Base-by-base conservation (phyloP, 2,113 vertebrate species). In the Myxocyprinus asiaticus region DNA sequence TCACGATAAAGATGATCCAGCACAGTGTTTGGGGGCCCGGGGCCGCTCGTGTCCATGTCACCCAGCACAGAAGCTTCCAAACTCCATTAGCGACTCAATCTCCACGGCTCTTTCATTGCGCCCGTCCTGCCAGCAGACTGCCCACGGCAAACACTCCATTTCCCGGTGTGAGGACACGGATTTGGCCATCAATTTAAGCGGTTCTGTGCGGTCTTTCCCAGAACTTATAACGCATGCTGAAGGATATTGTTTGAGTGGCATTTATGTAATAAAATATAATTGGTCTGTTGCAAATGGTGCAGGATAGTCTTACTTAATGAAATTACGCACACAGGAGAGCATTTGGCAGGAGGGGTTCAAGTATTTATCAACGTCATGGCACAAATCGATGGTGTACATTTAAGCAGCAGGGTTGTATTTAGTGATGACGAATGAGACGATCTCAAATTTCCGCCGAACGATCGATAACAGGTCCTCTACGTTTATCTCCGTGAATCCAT, bases 61-160 rank as follows among this genome's bases (percentile, higher is more conserved):
- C 77, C 84, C 22, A 80, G 67, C 83, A 86, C 88, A 89, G 86
- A 88, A 88, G 88, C 91, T 89, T 87, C 87, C 87, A 90, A 90
- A 92, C 89, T 80, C 74, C 85, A 91, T 90, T 90, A 91, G 78
- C 81, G 17, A 89, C 84, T 90, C 87, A 92, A 88, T 92, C 91
- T 90, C 86, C 87, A 87, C 85, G 85, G 83, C 84, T 84, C 83
- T 86, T 88, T 81, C 89, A 90, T 89, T 89, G 89, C 86, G 89
- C 88, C 81, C 88, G 85, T 88, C 87, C 82, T 88, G 83, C 85
- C 73, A 86, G 84, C 83, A 86, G 88, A 84, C 88, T 89, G 83
- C 86, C 86, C 72, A 88, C 86, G 70, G 81, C 85, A 83, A 85
- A 86, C 88, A 88, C 90, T 91, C 91, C 86, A 91, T 92, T 88